Conservation (phyloP, 2,113 vertebrate species). For the Apaloderma vittatum region DNA sequence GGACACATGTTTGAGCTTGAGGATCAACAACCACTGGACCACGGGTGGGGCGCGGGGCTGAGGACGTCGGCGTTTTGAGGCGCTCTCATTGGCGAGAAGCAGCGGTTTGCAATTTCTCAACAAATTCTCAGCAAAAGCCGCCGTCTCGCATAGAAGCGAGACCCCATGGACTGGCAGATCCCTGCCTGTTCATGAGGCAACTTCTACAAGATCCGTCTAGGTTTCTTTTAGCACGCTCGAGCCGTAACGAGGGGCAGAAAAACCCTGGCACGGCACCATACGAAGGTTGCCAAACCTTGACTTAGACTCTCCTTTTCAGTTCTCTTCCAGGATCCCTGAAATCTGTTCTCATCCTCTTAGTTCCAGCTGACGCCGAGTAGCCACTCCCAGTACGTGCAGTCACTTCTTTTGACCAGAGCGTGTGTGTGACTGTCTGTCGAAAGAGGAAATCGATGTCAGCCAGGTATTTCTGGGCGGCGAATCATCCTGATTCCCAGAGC, state of each 20-base stretch:
- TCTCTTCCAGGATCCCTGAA: not conserved
- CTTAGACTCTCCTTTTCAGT: not conserved
- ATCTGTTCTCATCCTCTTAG: not conserved
- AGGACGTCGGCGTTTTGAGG: accelerated
- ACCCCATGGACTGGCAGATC: not conserved
- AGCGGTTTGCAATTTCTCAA: not conserved
- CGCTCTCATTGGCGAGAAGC: not conserved
- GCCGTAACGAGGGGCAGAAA: not conserved
- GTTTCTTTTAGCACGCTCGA: not conserved
- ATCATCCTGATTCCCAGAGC: not conserved
- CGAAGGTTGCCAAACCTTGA: not conserved
- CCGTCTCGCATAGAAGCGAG: not conserved
- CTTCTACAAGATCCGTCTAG: not conserved
- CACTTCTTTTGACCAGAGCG: accelerated
- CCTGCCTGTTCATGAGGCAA: not conserved
- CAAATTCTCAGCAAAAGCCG: accelerated
- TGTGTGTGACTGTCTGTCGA: not conserved
- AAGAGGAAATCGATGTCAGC: not conserved
- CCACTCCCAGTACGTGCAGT: accelerated
- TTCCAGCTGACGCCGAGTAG: not conserved
- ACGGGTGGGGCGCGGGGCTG: not conserved
- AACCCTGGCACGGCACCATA: not conserved
- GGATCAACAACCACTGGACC: not conserved
- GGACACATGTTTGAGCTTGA: accelerated
- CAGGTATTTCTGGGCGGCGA: not conserved